Percentiles rank a stretch among this genome's conserved stretches.
Evolutionary conservation across 2,888 invertebrate species (phyloP).

Genomic region (Ischnus inquisitorius): DNA sequence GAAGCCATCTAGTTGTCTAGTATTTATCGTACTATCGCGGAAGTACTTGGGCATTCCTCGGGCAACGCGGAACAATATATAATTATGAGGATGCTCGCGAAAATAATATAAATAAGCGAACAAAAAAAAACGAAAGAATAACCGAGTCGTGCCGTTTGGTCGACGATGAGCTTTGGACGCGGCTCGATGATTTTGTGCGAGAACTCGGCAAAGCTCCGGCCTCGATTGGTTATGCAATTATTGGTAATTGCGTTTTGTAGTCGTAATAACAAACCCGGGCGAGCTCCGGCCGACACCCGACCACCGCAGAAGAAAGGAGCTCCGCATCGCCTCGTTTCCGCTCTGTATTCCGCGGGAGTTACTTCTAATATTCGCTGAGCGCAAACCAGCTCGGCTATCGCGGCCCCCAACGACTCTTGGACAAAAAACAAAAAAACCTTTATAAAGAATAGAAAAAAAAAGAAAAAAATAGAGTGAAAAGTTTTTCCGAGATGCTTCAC

Average conservation of each 20-base stretch:
- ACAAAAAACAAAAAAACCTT: slow-evolving; percentile 25
- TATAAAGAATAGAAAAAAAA: slow-evolving; percentile 55
- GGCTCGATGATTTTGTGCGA: slow-evolving; percentile 64
- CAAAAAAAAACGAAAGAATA: no score
- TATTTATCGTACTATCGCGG: slow-evolving; percentile 54
- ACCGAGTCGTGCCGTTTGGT: slow-evolving; percentile 58
- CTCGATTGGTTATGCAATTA: slow-evolving; percentile 72
- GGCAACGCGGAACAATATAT: slow-evolving; percentile 48
- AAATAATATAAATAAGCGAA: neutral
- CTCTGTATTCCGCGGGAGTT: slow-evolving; percentile 43
- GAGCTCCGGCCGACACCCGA: slow-evolving; percentile 21
- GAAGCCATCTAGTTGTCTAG: slow-evolving; percentile 38
- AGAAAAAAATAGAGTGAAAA: slow-evolving; percentile 69
- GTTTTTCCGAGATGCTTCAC: slow-evolving; percentile 47
- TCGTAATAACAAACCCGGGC: neutral
- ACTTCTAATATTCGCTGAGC: slow-evolving; percentile 53
- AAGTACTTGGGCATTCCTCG: slow-evolving; percentile 56
- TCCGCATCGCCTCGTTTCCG: slow-evolving; percentile 38
- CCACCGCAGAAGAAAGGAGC: slow-evolving; percentile 58
- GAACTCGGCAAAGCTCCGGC: slow-evolving; percentile 7
- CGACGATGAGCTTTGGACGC: slow-evolving; percentile 45
- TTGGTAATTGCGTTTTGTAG: slow-evolving; percentile 60
- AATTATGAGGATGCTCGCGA: slow-evolving; percentile 46
- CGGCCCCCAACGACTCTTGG: slow-evolving; percentile 18
- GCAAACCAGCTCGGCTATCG: slow-evolving; percentile 25